Percentiles rank a stretch among this genome's conserved stretches.
phyloP scores from a whole-genome alignment of 2,888 invertebrate genomes.

The Clitarchus hookeri region DNA sequence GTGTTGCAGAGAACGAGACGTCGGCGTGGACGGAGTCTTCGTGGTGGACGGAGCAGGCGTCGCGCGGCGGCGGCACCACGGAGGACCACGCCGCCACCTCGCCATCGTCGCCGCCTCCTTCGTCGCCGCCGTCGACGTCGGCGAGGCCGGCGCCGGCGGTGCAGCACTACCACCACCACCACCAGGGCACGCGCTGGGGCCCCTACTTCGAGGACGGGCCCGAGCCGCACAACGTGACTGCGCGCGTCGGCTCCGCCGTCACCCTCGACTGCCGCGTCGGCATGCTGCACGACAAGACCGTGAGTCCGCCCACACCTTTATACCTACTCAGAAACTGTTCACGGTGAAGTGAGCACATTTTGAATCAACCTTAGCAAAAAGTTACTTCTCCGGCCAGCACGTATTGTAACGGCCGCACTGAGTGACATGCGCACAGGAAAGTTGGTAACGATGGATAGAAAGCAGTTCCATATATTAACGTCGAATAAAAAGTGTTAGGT shows the following conservation, averaged over 20 bases:
- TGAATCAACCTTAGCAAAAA: too few relatives aligned
- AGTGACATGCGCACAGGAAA: too few relatives aligned
- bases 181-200: conserved; percentile 47
- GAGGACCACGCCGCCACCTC: neutral
- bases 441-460: too few relatives aligned
- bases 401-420: too few relatives aligned
- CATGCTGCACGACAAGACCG: conserved; percentile 64
- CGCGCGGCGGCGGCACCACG: neutral
- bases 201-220: conserved; percentile 66
- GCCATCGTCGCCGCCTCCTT: conserved; percentile 11
- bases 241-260: conserved; percentile 62
- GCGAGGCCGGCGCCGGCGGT: neutral
- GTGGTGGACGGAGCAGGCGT: neutral
- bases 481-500: too few relatives aligned
- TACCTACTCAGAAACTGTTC: too few relatives aligned
- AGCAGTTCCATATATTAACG: too few relatives aligned
- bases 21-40: neutral
- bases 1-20: conserved; percentile 36
- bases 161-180: conserved; percentile 33
- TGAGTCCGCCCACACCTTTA: conserved; percentile 50
- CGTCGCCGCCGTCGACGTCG: neutral
- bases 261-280: conserved; percentile 64
- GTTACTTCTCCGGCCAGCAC: too few relatives aligned
- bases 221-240: conserved; percentile 61
- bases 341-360: too few relatives aligned